phyloP scores from a whole-genome alignment of 2,797 vertebrate genomes.

The Columba guinea region DNA sequence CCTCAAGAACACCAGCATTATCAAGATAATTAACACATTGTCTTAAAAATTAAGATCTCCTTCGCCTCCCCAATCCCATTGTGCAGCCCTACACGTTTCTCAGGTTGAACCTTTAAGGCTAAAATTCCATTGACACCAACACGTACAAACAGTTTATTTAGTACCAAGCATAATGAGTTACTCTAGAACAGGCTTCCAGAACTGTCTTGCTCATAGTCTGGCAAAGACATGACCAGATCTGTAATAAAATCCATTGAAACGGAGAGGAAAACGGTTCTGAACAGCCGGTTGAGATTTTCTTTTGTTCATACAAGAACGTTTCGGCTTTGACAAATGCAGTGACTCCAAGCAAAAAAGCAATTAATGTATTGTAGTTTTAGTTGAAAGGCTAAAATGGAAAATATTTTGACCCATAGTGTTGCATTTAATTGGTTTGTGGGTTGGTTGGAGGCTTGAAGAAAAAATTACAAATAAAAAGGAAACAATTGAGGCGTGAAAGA shows the following conservation, averaged over 20 bases:
- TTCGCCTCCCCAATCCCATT: not conserved
- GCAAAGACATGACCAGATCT: not conserved
- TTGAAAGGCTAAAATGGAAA: not conserved
- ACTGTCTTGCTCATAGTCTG: not conserved
- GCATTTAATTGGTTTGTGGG: not conserved
- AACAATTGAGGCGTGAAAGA: fast-evolving
- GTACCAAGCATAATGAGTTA: not conserved
- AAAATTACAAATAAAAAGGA: not conserved
- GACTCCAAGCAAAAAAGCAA: not conserved
- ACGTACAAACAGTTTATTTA: not conserved
- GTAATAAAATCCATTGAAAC: not conserved
- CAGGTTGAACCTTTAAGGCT: not conserved
- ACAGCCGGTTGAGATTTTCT: not conserved
- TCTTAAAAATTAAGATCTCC: not conserved
- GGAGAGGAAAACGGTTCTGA: not conserved
- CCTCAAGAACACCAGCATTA: not conserved
- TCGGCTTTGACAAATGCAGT: not conserved
- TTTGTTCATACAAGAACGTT: constrained; percentile 11
- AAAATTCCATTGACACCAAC: not conserved
- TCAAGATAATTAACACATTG: not conserved
- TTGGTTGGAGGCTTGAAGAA: not conserved
- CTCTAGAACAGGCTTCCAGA: not conserved
- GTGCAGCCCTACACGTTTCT: not conserved
- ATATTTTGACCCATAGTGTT: not conserved
- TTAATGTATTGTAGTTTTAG: not conserved